Conservation (phyloP, 64 coral and sea anemone species). For the Stylophora pistillata region DNA sequence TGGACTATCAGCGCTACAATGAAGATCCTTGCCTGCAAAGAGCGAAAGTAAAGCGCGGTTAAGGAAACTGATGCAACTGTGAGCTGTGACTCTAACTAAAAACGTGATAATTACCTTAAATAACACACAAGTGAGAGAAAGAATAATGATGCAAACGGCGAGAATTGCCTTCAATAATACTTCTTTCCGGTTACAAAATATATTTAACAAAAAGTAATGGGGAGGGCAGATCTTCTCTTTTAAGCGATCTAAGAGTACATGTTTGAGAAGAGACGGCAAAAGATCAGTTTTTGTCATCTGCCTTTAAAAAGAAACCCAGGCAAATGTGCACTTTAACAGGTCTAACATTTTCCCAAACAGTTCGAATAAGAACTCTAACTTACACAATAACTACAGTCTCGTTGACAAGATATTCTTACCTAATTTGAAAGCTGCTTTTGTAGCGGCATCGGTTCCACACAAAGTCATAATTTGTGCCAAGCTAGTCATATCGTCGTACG, state of each 20-base stretch:
- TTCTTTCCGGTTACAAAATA: no score
- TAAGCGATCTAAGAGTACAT: no score
- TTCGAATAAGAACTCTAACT: background rate
- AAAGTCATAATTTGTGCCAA: slow-evolving; percentile 93
- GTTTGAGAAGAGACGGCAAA: no score
- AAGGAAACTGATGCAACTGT: background rate
- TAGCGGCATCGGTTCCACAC: slow-evolving; percentile 75
- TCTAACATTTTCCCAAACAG: no score
- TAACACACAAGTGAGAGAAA: background rate
- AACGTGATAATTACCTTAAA: background rate
- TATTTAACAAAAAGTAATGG: no score
- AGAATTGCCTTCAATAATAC: no score
- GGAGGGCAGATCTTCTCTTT: no score
- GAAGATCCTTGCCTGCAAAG: slow-evolving; percentile 85
- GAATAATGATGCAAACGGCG: no score
- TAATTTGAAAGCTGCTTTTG: slow-evolving; percentile 68
- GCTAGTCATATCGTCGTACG: slow-evolving; percentile 90
- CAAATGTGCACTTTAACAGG: no score
- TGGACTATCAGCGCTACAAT: slow-evolving; percentile 69
- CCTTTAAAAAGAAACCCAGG: no score
- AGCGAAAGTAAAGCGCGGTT: background rate
- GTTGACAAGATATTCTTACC: slow-evolving; percentile 32
- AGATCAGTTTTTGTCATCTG: no score
- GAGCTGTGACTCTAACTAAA: no score
- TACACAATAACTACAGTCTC: background rate